Base-by-base conservation (phyloP, 1,140 invertebrate species). In the Panonychus citri region DNA sequence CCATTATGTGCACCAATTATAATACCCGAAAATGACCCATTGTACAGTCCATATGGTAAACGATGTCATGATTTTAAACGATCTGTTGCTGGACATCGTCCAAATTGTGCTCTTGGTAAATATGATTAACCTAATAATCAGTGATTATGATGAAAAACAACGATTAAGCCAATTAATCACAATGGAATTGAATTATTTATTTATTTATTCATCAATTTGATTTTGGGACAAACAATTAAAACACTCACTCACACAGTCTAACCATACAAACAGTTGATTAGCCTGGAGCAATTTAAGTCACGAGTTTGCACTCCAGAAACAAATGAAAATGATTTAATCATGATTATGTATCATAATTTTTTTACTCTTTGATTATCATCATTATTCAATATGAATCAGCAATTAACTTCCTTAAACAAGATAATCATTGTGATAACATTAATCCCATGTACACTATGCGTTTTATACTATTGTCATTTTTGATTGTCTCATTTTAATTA, bases 21-120 rank as follows among this genome's bases (percentile, higher is more conserved):
- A 21, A n/a, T 46, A 1, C 21, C 43, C 10, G n/a, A n/a, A 7
- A 81, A 89, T 64, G 88, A 94, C 68, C 84, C 85, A 63, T 89
- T 90, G 74, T 93, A 86, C 72, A 74, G 78, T 5, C 71, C 57
- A 27, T 64, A 59, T 50, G 56, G 61, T n/a, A 50, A 57, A 48
- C 61, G 53, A 13, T 70, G 69, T 56, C 65, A 69, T 63, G 64
- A 68, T 43, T 69, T 70, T 51, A 65, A 70, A 5, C 62, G 75
- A 55, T 74, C 73, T 15, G 57, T 69, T 28, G 68, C 74, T 5
- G 73, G 72, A 7, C 67, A 74, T 13, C 59, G 68, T 52, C 64
- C 68, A 8, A 67, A 68, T 26, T 76, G 74, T 62, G 67, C 70
- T 55, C 63, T 76, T 24, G 74, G 74, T 75, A 62, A 46, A 24